Conservation (phyloP, 2,113 vertebrate species). For the Larimichthys crocea region DNA sequence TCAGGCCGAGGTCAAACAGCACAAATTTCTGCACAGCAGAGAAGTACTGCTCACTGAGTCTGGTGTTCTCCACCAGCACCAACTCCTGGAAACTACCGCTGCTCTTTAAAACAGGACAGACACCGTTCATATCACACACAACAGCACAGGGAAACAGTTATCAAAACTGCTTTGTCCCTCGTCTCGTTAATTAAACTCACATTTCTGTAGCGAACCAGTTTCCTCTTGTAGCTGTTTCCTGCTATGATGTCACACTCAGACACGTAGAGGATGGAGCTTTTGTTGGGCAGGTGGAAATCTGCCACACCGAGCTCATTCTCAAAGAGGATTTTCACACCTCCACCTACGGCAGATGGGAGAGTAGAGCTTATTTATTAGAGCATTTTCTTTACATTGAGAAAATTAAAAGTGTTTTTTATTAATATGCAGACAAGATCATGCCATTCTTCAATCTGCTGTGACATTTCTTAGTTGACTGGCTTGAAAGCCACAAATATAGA, state of each 20-base stretch:
- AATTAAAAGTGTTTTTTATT: background rate
- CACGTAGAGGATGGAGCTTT: slow-evolving; percentile 89
- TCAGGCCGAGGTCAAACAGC: slow-evolving; percentile 91
- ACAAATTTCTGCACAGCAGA: slow-evolving; percentile 89
- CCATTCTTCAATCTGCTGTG: background rate
- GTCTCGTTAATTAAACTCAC: slow-evolving; percentile 79
- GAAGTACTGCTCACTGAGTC: slow-evolving; percentile 91
- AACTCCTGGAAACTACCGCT: slow-evolving; percentile 83
- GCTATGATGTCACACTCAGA: slow-evolving; percentile 92
- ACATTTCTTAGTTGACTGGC: background rate
- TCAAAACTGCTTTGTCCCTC: accelerated
- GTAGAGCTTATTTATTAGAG: background rate
- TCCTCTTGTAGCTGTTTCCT: slow-evolving; percentile 89
- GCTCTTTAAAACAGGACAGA: slow-evolving; percentile 73
- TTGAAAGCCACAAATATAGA: too few relatives aligned
- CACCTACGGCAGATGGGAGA: slow-evolving; percentile 73
- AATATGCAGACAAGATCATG: background rate
- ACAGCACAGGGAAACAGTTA: background rate
- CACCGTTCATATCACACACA: background rate
- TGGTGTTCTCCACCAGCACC: slow-evolving; percentile 90
- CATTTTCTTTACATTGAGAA: background rate
- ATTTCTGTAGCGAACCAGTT: slow-evolving; percentile 91
- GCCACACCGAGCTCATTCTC: slow-evolving; percentile 87
- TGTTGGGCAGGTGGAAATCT: slow-evolving; percentile 92
- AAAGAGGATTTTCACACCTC: slow-evolving; percentile 86